Percentiles rank a stretch among this genome's conserved stretches.
phyloP scores from a whole-genome alignment of 2,797 vertebrate species.

The Spea hammondii region DNA sequence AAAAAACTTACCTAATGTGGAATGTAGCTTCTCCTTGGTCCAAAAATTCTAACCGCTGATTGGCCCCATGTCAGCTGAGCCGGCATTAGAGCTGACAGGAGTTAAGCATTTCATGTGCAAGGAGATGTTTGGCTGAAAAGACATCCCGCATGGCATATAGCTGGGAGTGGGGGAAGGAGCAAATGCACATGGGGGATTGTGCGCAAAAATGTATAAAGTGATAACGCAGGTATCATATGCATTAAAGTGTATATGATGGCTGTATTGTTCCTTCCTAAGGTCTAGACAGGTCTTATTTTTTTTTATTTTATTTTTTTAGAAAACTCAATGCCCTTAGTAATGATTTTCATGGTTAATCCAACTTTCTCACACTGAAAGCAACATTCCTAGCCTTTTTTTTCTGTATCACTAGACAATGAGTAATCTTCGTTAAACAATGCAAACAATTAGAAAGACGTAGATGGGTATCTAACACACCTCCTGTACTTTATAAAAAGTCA shows the following conservation, averaged over 20 bases:
- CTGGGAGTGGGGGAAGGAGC: too few species aligned
- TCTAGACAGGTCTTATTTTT: not conserved
- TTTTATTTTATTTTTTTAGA: not conserved
- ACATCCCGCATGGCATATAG: too few species aligned
- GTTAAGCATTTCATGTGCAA: too few species aligned
- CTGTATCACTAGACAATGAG: constrained; percentile 11
- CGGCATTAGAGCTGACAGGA: too few species aligned
- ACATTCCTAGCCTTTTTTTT: constrained; percentile 7
- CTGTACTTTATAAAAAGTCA: not conserved
- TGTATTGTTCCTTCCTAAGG: not conserved
- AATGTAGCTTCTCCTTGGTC: too few species aligned
- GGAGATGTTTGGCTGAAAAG: too few species aligned
- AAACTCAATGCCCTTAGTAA: not conserved
- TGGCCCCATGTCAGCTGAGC: too few species aligned
- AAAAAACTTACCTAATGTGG: too few species aligned
- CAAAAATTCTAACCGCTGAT: too few species aligned
- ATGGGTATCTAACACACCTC: not conserved
- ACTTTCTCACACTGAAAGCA: not conserved
- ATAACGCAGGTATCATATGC: too few species aligned
- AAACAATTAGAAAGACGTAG: not conserved
- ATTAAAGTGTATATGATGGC: not conserved
- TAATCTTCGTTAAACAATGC: not conserved
- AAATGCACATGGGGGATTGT: too few species aligned
- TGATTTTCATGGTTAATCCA: not conserved
- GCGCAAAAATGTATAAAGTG: too few species aligned